phyloP scores from a whole-genome alignment of 2,797 vertebrate genomes.

The Danio tinwini region DNA sequence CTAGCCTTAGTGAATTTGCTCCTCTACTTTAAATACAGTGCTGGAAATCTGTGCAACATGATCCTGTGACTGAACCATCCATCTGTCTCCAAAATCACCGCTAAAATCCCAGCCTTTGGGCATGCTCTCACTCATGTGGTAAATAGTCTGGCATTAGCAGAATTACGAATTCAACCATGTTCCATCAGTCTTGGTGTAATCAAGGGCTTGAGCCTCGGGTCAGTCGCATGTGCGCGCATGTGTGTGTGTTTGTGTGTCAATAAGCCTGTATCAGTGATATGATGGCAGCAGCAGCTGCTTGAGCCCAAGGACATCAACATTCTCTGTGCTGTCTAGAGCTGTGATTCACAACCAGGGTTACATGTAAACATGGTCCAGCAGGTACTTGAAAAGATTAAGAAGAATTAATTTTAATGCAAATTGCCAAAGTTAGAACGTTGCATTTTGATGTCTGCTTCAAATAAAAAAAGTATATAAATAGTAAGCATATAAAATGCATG shows the following conservation, averaged over 20 bases:
- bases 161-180: conserved; percentile 62
- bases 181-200: conserved; percentile 61
- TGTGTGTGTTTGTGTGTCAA: conserved; percentile 47
- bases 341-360: conserved; percentile 23
- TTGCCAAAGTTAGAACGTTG: too few species aligned
- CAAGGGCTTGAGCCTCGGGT: conserved; percentile 57
- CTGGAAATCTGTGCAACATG: conserved; percentile 43
- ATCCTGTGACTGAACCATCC: conserved; percentile 53
- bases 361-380: conserved; percentile 9
- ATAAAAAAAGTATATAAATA: too few species aligned
- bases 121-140: conserved; percentile 55
- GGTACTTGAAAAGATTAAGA: background rate
- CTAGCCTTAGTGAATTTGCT: conserved; percentile 30
- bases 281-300: conserved; percentile 48
- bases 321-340: conserved; percentile 16
- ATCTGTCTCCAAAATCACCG: conserved; percentile 55
- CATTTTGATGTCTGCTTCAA: too few species aligned
- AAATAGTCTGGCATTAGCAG: conserved; percentile 61
- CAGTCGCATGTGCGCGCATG: conserved; percentile 30
- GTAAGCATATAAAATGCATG: too few species aligned
- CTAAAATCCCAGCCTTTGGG: conserved; percentile 56
- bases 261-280: conserved; percentile 56
- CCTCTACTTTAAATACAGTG: conserved; percentile 31
- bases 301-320: conserved; percentile 26
- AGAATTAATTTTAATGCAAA: background rate